Base-by-base conservation (phyloP, 2,797 vertebrate species). In the Pangasius krempfi region DNA sequence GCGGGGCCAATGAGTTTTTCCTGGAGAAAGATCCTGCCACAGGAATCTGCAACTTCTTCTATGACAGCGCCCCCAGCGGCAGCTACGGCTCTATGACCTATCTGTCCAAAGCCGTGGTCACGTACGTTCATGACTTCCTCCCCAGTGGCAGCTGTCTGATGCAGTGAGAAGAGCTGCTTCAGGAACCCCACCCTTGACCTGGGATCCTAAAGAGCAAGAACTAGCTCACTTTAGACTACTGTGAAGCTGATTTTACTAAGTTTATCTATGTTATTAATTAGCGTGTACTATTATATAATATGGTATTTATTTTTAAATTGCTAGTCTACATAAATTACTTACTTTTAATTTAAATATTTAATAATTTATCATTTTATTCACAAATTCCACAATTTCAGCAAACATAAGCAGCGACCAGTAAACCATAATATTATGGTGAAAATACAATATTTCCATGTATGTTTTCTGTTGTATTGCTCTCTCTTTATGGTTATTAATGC, bases 61-160 rank as follows among this genome's bases (percentile, higher is more conserved):
- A 98, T 0, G 99, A 99, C 92, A 99, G 99, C 3, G 99, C 99
- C 91, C 99, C 99, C 1, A 99, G 98, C 0, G 99, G 99, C 86
- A 97, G 97, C 93, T 99, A 96, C 1, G 99, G 99, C 86, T 99
- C 98, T 47, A 99, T 99, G 98, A 99, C 98, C 0, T 99, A 99
- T 92, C 94, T 99, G 85, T 98, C 98, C 10, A 99, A 98, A 95
- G 98, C 99, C 0, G 96, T 95, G 0, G 93, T 98, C 88, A 96
- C 96, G 47, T 97, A 98, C 30, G 93, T 98, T 78, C 98, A 99
- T 0, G 99, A 99, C 92, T 97, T 98, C 93, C 96, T 99, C 91
- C 98, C 99, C 2, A 97, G 91, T 92, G 96, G 97, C 68, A 97
- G 97, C 95, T 99, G 99, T 90, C 92, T 97, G 18, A 97, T 98